Base-by-base conservation (phyloP, 2,113 vertebrate genomes). In the Camelus dromedarius region DNA sequence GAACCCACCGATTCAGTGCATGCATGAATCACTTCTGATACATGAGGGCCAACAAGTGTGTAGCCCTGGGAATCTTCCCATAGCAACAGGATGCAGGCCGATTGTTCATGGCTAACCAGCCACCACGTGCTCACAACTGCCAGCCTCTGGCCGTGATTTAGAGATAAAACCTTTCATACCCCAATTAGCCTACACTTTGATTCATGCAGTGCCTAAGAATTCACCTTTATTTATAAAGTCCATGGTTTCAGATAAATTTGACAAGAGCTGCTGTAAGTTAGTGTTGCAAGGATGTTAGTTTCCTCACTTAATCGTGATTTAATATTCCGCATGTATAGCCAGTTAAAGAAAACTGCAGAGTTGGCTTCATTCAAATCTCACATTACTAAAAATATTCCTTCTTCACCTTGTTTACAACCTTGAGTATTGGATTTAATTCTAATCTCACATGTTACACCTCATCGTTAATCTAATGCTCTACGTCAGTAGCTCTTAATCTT, bases 141-240 rank as follows among this genome's bases (percentile, higher is more conserved):
- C 82, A 50, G 76, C 35, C 94, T 93, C 77, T 70, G 66, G 83
- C 72, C 76, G 38, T 58, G 52, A 97, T 91, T 93, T 86, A 91
- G 93, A 96, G 79, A 91, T 91, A 58, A 97, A 86, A 93, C 10
- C 12, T 93, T 96, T 95, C 1, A 0, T 50, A 30, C 96, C 86
- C 86, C 77, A 95, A 72, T 96, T 94, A 95, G 77, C 54, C 89
- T 32, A 56, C 18, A 91, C 76, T 73, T 97, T 79, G 84, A 86
- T 54, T 96, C 72, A 89, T 50, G 11, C 30, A 30, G 16, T 66
- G 46, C 24, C 79, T 91, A 94, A 92, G 88, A 90, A 96, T 60
- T 95, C 76, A 85, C 77, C 42, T 90, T 95, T 88, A 93, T 92
- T 96, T 96, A 46, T 90, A 69, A 96, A 80, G 73, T 92, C 94